Percentiles rank a stretch among this genome's conserved stretches.
These are phyloP conservation scores for Melanotaenia parkinsoni DNA, from an alignment of 2,797 vertebrate genomes.

Conservation along the genomic window DNA sequence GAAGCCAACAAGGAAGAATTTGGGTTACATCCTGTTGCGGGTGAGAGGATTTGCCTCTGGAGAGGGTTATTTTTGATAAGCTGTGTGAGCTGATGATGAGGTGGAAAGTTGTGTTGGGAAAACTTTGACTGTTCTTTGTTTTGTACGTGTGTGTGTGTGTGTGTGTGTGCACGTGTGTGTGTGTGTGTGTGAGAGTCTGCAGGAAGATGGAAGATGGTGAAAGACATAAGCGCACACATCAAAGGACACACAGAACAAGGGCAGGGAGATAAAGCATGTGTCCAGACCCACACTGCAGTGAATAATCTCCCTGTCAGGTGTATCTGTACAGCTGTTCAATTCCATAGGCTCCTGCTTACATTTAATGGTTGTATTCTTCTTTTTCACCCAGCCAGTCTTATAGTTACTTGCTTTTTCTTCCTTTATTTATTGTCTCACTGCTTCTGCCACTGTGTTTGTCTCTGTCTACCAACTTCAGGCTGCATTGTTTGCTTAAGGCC, in stretches of 20 bases:
- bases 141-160: background rate
- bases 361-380: slow-evolving; percentile 20
- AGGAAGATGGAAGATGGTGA: slow-evolving; percentile 20
- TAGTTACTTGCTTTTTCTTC: slow-evolving; percentile 16
- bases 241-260: slow-evolving; percentile 70
- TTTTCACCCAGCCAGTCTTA: slow-evolving; percentile 11
- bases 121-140: slow-evolving; percentile 54
- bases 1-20: slow-evolving; percentile 56
- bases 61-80: slow-evolving; percentile 76
- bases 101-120: slow-evolving; percentile 54
- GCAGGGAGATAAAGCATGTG: slow-evolving; percentile 63
- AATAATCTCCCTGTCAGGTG: slow-evolving; percentile 69
- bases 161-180: background rate
- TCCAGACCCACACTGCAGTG: slow-evolving; percentile 51
- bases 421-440: background rate
- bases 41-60: slow-evolving; percentile 61
- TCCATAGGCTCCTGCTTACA: slow-evolving; percentile 18
- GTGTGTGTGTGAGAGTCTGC: background rate
- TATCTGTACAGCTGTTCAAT: slow-evolving; percentile 60
- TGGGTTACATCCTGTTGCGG: slow-evolving; percentile 70
- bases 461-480: background rate
- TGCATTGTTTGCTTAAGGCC: slow-evolving; percentile 17
- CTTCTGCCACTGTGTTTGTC: background rate
- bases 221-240: slow-evolving; percentile 12
- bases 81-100: slow-evolving; percentile 58